A percentile compares a stretch with the other conserved stretches of the same genome.
phyloP scores from a whole-genome alignment of 2,113 vertebrate species.

The Hippocampus zosterae region DNA sequence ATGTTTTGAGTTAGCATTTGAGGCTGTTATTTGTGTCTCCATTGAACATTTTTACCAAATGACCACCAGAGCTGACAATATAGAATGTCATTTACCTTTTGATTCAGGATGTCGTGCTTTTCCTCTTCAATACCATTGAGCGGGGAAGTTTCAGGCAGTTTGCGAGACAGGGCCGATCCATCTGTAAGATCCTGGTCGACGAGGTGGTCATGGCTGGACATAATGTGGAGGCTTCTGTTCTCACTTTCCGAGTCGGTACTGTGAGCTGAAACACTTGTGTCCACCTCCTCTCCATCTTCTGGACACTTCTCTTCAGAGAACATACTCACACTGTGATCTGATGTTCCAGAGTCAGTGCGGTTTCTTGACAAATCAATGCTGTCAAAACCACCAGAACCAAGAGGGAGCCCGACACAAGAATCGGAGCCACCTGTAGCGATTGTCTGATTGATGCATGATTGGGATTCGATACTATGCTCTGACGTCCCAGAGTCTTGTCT shows the following conservation, averaged over 20 bases:
- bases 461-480: constrained; percentile 43
- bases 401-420: constrained; percentile 33
- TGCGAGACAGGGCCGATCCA: constrained; percentile 43
- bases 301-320: constrained; percentile 41
- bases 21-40: background rate
- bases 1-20: background rate
- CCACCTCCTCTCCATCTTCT: constrained; percentile 27
- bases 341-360: constrained; percentile 46
- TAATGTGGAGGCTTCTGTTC: constrained; percentile 15
- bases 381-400: constrained; percentile 47
- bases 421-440: constrained; percentile 59
- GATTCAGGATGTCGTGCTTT: constrained; percentile 26
- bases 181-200: constrained; percentile 51
- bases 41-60: background rate
- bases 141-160: constrained; percentile 28
- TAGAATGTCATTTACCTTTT: constrained; percentile 47
- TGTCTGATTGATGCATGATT: constrained; percentile 44
- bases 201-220: constrained; percentile 17
- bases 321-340: constrained; percentile 41
- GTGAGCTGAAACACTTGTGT: constrained; percentile 36
- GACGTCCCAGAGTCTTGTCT: constrained; percentile 60
- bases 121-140: constrained; percentile 34
- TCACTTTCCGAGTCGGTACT: constrained; percentile 52
- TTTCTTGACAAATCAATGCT: constrained; percentile 37
- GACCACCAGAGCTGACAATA: background rate